Evolutionary conservation across 2,888 invertebrate genomes (phyloP).

Genomic region (Eupithecia subumbrata): DNA sequence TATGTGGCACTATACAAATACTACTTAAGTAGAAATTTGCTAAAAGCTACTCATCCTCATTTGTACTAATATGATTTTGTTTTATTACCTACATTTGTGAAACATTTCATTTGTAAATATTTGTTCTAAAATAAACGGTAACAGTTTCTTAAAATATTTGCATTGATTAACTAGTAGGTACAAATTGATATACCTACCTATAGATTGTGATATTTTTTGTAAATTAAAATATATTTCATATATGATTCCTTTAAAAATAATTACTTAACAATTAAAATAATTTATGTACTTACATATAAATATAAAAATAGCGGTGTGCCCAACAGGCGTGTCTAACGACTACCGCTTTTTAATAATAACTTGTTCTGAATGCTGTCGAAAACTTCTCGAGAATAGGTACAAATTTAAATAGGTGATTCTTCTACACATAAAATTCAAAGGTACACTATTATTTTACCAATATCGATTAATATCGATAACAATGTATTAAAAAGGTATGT

Average conservation of each 20-base stretch:
- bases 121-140: slow-evolving; percentile 19
- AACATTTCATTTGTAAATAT: slow-evolving; percentile 21
- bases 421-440: neutral
- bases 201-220: neutral
- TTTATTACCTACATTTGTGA: neutral
- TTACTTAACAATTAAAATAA: neutral
- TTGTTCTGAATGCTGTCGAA: neutral
- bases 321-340: neutral
- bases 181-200: neutral
- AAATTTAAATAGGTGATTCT: neutral
- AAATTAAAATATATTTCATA: neutral
- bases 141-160: slow-evolving; percentile 10
- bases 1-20: neutral
- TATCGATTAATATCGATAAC: slow-evolving; percentile 26
- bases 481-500: slow-evolving; percentile 11
- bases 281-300: neutral
- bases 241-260: neutral
- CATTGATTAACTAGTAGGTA: neutral
- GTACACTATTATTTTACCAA: slow-evolving; percentile 4
- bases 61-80: neutral
- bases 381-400: neutral
- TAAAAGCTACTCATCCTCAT: neutral
- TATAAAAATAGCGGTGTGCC: neutral
- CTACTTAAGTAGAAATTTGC: neutral
- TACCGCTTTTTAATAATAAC: neutral